phyloP scores from a whole-genome alignment of 2,888 invertebrate genomes.

The Koerneria pararmatus region DNA sequence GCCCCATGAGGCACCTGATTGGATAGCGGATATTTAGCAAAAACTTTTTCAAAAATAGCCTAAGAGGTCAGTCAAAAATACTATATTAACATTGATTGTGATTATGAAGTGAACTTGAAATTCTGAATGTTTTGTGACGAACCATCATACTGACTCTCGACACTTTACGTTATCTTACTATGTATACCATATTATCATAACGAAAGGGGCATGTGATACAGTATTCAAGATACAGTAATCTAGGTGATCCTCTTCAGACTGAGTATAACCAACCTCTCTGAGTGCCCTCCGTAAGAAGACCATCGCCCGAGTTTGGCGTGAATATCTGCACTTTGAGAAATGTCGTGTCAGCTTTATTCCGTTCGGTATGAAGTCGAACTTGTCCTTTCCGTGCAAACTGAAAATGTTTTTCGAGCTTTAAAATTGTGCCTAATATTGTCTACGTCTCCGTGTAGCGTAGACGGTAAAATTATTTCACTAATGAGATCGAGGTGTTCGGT shows the following conservation, averaged over 20 bases:
- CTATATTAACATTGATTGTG: neutral
- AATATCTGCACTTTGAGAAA: slow-evolving; percentile 58
- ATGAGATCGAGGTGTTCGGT: too few species aligned
- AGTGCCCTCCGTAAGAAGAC: slow-evolving; percentile 29
- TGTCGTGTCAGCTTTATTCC: slow-evolving; percentile 56
- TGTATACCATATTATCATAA: too few species aligned
- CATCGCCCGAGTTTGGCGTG: slow-evolving; percentile 36
- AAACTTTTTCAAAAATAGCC: slow-evolving; percentile 10
- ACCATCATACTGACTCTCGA: too few species aligned
- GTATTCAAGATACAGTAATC: too few species aligned
- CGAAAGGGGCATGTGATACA: too few species aligned
- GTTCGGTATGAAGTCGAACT: slow-evolving; percentile 17
- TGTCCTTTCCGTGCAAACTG: neutral
- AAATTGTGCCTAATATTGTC: too few species aligned
- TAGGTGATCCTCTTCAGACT: neutral
- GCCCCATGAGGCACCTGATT: slow-evolving; percentile 56
- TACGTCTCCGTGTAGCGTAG: neutral
- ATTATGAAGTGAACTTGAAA: neutral
- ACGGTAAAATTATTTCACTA: neutral
- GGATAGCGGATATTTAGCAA: slow-evolving; percentile 25
- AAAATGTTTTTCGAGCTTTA: too few species aligned
- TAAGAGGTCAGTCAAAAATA: slow-evolving; percentile 4
- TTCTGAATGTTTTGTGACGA: too few species aligned
- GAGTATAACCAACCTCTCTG: slow-evolving; percentile 10
- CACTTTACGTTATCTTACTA: too few species aligned